phyloP scores from a whole-genome alignment of 2,113 vertebrate genomes.

The Mormyrus lacerda region DNA sequence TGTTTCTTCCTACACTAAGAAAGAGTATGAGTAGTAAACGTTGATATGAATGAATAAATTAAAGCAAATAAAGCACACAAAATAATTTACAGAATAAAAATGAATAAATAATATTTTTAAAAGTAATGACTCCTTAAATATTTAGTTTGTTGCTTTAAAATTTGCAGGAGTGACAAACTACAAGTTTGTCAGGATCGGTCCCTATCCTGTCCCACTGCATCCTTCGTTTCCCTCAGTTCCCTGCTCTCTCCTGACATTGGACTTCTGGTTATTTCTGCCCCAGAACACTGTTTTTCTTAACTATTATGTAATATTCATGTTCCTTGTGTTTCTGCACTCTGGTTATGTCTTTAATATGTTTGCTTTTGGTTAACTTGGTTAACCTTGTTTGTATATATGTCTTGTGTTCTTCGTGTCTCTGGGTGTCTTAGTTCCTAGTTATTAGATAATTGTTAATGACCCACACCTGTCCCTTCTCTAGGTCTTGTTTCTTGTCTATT shows the following conservation, averaged over 20 bases:
- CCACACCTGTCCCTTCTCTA: background rate
- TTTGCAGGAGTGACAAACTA: background rate
- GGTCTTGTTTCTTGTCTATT: background rate
- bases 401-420: background rate
- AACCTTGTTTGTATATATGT: background rate
- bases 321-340: background rate
- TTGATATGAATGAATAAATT: background rate
- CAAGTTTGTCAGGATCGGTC: background rate
- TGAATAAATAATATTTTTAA: background rate
- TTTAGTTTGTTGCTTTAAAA: background rate
- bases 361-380: background rate
- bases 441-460: background rate
- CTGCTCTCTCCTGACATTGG: background rate
- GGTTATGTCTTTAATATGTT: background rate
- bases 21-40: background rate
- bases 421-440: background rate
- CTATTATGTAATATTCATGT: background rate
- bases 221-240: background rate
- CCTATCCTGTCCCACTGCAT: background rate
- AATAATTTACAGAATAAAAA: background rate
- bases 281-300: background rate
- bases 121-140: background rate
- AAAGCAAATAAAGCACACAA: background rate
- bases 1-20: background rate
- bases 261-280: background rate